phyloP scores from a whole-genome alignment of 1,140 invertebrate genomes.

The Sipha flava region DNA sequence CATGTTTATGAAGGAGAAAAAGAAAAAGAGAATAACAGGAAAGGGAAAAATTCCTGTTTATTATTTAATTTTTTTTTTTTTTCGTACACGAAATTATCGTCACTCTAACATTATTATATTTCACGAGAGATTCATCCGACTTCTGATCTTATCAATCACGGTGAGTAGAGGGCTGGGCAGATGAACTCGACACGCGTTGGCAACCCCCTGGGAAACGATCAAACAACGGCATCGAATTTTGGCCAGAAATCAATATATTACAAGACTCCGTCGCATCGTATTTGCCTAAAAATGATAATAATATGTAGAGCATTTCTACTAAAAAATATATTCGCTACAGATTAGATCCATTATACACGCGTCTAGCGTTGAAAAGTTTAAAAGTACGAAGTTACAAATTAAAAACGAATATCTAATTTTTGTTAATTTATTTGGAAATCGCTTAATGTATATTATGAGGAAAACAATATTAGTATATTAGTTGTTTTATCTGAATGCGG shows the following conservation, averaged over 20 bases:
- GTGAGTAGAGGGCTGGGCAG: neutral
- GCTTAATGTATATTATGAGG: too few species aligned
- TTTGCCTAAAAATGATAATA: neutral
- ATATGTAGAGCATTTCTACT: too few species aligned
- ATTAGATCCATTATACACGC: too few species aligned
- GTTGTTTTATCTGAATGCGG: too few species aligned
- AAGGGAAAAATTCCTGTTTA: neutral
- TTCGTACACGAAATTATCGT: slow-evolving; percentile 13
- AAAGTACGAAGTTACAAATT: too few species aligned
- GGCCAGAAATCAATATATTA: slow-evolving; percentile 27
- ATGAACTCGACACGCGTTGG: slow-evolving; percentile 24
- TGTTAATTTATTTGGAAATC: too few species aligned
- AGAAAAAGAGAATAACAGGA: neutral
- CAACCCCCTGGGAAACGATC: slow-evolving; percentile 12
- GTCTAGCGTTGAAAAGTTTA: too few species aligned
- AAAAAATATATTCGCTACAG: too few species aligned
- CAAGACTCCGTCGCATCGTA: neutral
- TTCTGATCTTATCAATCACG: slow-evolving; percentile 23
- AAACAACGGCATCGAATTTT: neutral
- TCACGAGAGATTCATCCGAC: neutral
- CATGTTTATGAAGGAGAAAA: neutral
- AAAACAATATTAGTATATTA: too few species aligned
- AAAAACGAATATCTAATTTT: too few species aligned
- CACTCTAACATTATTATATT: slow-evolving; percentile 17
- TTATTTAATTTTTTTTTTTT: neutral